A percentile compares a stretch with the other conserved stretches of the same genome.
Evolutionary conservation across 1,140 invertebrate species (phyloP).

Genomic region (Venturia canescens): DNA sequence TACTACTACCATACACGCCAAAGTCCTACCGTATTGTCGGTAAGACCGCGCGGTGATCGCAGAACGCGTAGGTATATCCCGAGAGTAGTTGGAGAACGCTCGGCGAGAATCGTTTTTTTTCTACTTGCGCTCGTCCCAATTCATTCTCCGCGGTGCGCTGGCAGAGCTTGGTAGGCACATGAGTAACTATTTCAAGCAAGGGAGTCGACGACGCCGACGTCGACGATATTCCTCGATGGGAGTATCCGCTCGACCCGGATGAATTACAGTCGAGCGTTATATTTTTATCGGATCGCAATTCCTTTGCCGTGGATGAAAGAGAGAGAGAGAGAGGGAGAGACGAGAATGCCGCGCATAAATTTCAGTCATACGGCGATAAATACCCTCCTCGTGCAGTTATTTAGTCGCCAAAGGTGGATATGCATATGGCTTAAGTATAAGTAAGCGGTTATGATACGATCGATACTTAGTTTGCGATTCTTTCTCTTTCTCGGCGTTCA

Average conservation of each 20-base stretch:
- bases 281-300: slow-evolving; percentile 47
- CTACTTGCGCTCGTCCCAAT: slow-evolving; percentile 17
- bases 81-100: slow-evolving; percentile 43
- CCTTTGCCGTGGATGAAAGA: slow-evolving; percentile 24
- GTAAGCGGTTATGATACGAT: slow-evolving; percentile 35
- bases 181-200: slow-evolving; percentile 27
- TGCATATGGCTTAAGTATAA: not conserved
- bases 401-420: slow-evolving; percentile 29
- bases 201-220: not conserved
- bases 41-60: slow-evolving; percentile 17
- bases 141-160: slow-evolving; percentile 14
- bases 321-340: not conserved
- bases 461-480: slow-evolving; percentile 31
- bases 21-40: slow-evolving; percentile 29
- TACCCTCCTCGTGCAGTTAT: slow-evolving; percentile 38
- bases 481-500: not conserved
- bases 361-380: slow-evolving; percentile 44
- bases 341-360: slow-evolving; percentile 41
- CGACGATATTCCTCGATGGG: slow-evolving; percentile 44
- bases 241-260: slow-evolving; percentile 42
- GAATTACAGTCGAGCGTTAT: slow-evolving; percentile 46
- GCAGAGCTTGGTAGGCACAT: slow-evolving; percentile 14
- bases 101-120: slow-evolving; percentile 34
- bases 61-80: slow-evolving; percentile 53
- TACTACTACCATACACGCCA: slow-evolving; percentile 43